Percentiles rank a stretch among this genome's conserved stretches.
Evolutionary conservation across 2,113 vertebrate genomes (phyloP).

Genomic region (Pelusios castaneus): DNA sequence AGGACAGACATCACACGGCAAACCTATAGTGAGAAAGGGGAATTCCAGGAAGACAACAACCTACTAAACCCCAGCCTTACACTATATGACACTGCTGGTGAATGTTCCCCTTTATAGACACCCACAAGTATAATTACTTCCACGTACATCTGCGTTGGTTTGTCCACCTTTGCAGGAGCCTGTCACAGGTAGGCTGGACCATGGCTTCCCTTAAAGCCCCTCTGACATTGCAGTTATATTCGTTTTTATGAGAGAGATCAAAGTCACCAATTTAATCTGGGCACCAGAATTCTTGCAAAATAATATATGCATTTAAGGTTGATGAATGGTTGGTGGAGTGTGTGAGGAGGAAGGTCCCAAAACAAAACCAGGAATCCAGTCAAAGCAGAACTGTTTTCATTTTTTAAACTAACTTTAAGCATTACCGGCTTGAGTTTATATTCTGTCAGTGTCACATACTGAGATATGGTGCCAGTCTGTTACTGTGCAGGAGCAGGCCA

Average conservation of each 20-base stretch:
- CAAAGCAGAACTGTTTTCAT: neutral
- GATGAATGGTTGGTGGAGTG: neutral
- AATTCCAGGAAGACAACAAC: neutral
- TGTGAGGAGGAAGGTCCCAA: accelerated
- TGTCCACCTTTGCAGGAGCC: neutral
- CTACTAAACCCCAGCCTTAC: neutral
- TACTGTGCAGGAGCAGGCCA: neutral
- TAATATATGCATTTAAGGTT: accelerated
- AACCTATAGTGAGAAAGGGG: neutral
- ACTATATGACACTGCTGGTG: no score
- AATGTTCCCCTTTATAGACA: neutral
- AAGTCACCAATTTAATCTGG: accelerated
- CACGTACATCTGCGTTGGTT: neutral
- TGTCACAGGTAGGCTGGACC: neutral
- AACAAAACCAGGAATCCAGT: neutral
- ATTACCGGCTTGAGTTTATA: neutral
- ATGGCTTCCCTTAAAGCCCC: neutral
- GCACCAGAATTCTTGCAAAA: neutral
- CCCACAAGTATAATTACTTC: neutral
- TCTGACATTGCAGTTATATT: neutral
- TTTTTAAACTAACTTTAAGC: neutral
- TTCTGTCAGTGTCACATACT: accelerated
- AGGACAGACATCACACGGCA: neutral
- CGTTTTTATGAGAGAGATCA: neutral
- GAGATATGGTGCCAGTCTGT: neutral